Evolutionary conservation across 2,113 vertebrate species (phyloP), one percentile per base, ranked within the genome.

Genomic region (Oncorhynchus kisutch): DNA sequence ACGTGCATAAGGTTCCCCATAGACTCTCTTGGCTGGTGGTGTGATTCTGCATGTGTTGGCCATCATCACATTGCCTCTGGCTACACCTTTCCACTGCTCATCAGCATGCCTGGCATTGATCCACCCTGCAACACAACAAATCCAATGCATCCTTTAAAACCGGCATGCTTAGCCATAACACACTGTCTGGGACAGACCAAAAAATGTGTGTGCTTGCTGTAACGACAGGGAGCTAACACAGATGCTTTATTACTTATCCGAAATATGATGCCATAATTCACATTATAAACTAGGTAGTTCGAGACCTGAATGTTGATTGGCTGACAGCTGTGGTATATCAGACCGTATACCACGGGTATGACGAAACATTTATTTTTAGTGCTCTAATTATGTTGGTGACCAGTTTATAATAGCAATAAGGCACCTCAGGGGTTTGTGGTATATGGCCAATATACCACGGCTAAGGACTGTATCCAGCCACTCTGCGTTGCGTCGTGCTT

Each of bases 21-120:
- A 83, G 82, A 80, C 68, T 73, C 76, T 81, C 77, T 73, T 73
- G 65, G 72, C 75, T 83, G 48, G 69, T 83, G 22, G 70, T 85
- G 83, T 77, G 71, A 84, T 89, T 87, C 78, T 85, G 85, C 83
- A 89, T 84, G 86, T 83, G 82, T 83, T 78, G 73, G 74, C 85
- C 85, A 83, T 92, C 90, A 91, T 88, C 89, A 87, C 60, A 80
- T 77, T 39, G 86, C 87, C 89, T 89, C 89, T 88, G 88, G 91
- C 90, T 88, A 89, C 84, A 90, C 85, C 83, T 88, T 87, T 84
- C 85, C 82, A 81, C 49, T 71, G 71, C 88, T 91, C 87, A 91
- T 93, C 84, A 89, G 78, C 79, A 91, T 91, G 87, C 87, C 72
- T 68, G 82, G n/a, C 62, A 71, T 66, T 81, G 83, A 88, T 89